A percentile compares a stretch with the other conserved stretches of the same genome.
Evolutionary conservation across 2,888 invertebrate species (phyloP).

Genomic region (Aphrophora alni): DNA sequence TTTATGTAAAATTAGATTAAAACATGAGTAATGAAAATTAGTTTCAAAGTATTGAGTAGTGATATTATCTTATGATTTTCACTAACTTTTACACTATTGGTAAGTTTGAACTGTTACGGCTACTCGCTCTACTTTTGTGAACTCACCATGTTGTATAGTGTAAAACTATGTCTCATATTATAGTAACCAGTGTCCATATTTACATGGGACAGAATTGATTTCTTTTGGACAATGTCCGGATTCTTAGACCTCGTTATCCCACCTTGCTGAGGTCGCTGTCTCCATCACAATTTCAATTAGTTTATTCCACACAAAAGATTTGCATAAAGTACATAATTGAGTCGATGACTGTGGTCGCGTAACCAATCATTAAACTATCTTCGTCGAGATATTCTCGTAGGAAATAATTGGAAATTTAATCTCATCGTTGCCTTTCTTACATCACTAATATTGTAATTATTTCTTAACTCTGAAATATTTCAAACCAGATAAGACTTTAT

Average conservation of each 20-base stretch:
- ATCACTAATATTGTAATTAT: background rate
- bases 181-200: background rate
- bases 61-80: no score
- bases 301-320: background rate
- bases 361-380: background rate
- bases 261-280: background rate
- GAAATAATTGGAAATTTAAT: background rate
- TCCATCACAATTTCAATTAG: background rate
- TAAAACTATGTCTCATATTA: no score
- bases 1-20: no score
- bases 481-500: no score
- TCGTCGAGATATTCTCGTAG: background rate
- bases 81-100: no score
- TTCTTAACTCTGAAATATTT: background rate
- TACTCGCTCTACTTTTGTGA: no score
- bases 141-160: no score
- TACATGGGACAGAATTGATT: background rate
- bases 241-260: background rate
- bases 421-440: background rate
- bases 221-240: background rate
- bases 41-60: no score
- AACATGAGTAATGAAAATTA: no score
- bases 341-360: background rate
- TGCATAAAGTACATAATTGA: background rate
- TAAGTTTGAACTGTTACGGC: no score